Percentiles rank a stretch among this genome's conserved stretches.
Evolutionary conservation across 1,140 invertebrate species (phyloP).

Genomic region (Zaprionus africanus): DNA sequence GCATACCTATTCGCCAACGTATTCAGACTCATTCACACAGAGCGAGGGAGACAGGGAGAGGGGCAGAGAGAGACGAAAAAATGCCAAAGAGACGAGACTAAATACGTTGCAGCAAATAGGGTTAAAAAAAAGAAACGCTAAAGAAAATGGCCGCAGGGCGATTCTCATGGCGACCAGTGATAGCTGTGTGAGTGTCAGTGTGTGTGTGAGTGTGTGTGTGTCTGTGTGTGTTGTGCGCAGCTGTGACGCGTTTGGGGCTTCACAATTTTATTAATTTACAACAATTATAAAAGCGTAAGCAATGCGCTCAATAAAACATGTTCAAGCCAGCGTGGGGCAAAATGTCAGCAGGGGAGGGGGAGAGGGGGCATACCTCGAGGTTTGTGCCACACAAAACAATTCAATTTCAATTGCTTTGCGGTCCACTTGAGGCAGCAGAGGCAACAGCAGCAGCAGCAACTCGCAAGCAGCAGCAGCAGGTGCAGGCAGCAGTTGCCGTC

Average conservation of each 20-base stretch:
- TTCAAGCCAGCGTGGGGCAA: constrained; percentile 34
- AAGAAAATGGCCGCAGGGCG: constrained; percentile 72
- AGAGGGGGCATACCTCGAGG: constrained; percentile 37
- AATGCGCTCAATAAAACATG: constrained; percentile 77
- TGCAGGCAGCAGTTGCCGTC: constrained; percentile 52
- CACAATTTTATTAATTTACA: constrained; percentile 74
- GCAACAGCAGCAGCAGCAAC: constrained; percentile 7
- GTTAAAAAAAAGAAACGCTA: constrained; percentile 68
- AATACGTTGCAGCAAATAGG: constrained; percentile 50
- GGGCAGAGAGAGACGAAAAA: constrained; percentile 29
- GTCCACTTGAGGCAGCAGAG: constrained; percentile 68
- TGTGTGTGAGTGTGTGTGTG: not conserved
- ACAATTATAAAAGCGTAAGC: constrained; percentile 78
- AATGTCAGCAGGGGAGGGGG: constrained; percentile 33
- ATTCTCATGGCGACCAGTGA: constrained; percentile 42
- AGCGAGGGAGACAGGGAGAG: not conserved
- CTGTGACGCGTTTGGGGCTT: constrained; percentile 31
- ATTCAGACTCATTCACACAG: constrained; percentile 37
- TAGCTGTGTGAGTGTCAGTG: not conserved
- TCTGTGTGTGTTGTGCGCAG: constrained; percentile 23
- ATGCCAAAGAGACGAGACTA: constrained; percentile 43
- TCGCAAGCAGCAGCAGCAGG: constrained; percentile 36
- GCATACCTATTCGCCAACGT: constrained; percentile 7
- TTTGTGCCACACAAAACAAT: constrained; percentile 78
- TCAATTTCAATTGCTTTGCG: constrained; percentile 81